Percentiles rank a stretch among this genome's conserved stretches.
Conservation (phyloP, 2,888 invertebrate genomes). For the Metallyticus violacea region DNA sequence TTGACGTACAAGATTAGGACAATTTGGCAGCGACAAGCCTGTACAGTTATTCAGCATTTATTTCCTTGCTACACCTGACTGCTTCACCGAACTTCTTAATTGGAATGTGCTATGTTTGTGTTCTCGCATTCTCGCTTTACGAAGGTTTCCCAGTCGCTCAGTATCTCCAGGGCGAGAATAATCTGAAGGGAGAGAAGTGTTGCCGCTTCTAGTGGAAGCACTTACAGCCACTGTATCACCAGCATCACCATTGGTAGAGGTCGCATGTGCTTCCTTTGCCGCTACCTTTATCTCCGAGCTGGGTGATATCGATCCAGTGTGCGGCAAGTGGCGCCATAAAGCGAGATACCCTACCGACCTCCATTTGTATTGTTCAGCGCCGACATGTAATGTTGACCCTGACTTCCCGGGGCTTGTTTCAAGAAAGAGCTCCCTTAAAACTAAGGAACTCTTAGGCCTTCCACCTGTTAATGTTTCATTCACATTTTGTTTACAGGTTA, state of each 20-base stretch:
- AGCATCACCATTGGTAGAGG: not conserved
- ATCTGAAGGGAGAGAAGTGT: not conserved
- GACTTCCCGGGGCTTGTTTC: not conserved
- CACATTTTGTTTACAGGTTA: no score
- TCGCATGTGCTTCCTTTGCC: no score
- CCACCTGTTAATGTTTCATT: not conserved
- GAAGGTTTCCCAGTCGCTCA: not conserved
- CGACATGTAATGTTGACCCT: not conserved
- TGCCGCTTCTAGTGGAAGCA: no score
- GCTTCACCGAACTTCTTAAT: no score
- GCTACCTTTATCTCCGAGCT: not conserved
- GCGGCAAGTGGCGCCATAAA: not conserved
- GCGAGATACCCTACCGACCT: not conserved
- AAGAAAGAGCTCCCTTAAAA: not conserved
- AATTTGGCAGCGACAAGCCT: not conserved
- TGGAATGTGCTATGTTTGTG: not conserved
- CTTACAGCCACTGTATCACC: not conserved
- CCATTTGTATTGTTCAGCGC: not conserved
- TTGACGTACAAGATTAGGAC: not conserved
- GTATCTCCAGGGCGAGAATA: not conserved
- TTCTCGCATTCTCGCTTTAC: not conserved
- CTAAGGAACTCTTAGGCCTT: not conserved
- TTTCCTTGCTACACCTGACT: not conserved
- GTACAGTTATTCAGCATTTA: not conserved
- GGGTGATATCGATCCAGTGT: not conserved